These are phyloP conservation scores for Epinephelus moara DNA, from an alignment of 2,113 vertebrate species.

Conservation along the genomic window DNA sequence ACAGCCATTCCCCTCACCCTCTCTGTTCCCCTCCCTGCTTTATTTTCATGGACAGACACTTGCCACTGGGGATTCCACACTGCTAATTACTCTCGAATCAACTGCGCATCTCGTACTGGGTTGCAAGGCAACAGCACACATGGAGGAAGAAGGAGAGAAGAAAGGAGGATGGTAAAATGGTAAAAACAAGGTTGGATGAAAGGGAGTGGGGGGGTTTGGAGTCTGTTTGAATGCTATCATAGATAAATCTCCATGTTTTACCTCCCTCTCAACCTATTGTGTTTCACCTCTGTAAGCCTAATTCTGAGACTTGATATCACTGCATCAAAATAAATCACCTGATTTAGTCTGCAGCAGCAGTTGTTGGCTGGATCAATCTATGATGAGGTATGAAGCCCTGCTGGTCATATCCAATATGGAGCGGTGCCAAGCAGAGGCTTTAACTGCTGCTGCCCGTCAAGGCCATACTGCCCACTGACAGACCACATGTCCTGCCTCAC, in stretches of 20 bases:
- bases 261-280: not conserved
- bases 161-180: slow-evolving; percentile 58
- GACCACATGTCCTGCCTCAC: slow-evolving; percentile 50
- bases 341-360: slow-evolving; percentile 18
- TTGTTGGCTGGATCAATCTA: slow-evolving; percentile 21
- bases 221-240: slow-evolving; percentile 4
- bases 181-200: slow-evolving; percentile 37
- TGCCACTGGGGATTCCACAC: slow-evolving; percentile 61
- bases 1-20: slow-evolving; percentile 1
- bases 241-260: slow-evolving; percentile 17
- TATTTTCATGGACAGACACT: slow-evolving; percentile 52
- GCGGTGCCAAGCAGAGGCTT: slow-evolving; percentile 45
- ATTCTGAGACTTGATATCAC: not conserved
- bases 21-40: slow-evolving; percentile 44
- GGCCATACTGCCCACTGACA: slow-evolving; percentile 51
- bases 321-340: slow-evolving; percentile 8
- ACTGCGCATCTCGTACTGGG: slow-evolving; percentile 60
- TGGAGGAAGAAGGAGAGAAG: slow-evolving; percentile 48
- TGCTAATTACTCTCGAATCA: slow-evolving; percentile 84
- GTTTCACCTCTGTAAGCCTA: not conserved
- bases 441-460: slow-evolving; percentile 57
- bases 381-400: slow-evolving; percentile 21
- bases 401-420: slow-evolving; percentile 45
- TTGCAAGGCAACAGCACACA: slow-evolving; percentile 72
- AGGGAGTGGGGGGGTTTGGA: slow-evolving; percentile 6